These are phyloP conservation scores for Equus przewalskii DNA, from an alignment of 2,113 vertebrate genomes.

Conservation along the genomic window DNA sequence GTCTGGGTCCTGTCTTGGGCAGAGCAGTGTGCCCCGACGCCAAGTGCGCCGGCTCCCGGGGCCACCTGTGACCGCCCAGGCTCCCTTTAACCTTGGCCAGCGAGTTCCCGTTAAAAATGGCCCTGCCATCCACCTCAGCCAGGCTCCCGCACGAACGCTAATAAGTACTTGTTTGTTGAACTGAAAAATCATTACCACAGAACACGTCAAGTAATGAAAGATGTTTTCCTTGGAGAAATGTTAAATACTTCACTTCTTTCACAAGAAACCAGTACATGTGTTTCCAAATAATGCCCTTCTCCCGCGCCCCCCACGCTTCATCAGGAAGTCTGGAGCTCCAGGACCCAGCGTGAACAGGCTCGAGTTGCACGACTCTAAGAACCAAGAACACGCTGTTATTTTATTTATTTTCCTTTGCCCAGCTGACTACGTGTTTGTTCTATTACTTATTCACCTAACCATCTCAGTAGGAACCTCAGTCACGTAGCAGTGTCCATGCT, in stretches of 20 bases:
- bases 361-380: conserved; percentile 65
- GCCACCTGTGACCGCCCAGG: conserved; percentile 15
- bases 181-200: conserved; percentile 73
- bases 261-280: conserved; percentile 71
- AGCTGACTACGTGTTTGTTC: conserved; percentile 73
- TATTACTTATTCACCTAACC: conserved; percentile 83
- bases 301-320: conserved; percentile 68
- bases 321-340: conserved; percentile 78
- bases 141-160: conserved; percentile 33
- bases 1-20: accelerated
- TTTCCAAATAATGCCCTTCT: conserved; percentile 82
- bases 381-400: conserved; percentile 78
- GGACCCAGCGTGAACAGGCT: conserved; percentile 70
- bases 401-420: conserved; percentile 78
- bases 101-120: conserved; percentile 38
- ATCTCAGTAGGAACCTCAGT: conserved; percentile 65
- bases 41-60: not conserved
- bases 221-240: conserved; percentile 82
- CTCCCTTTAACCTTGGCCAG: not conserved
- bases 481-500: conserved; percentile 61
- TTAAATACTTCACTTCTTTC: conserved; percentile 78
- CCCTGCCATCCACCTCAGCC: conserved; percentile 7
- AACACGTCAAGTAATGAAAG: conserved; percentile 75
- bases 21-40: too few relatives aligned
- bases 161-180: conserved; percentile 76